Base-by-base conservation (phyloP, 2,888 invertebrate species). In the Himalopsyche japonica region DNA sequence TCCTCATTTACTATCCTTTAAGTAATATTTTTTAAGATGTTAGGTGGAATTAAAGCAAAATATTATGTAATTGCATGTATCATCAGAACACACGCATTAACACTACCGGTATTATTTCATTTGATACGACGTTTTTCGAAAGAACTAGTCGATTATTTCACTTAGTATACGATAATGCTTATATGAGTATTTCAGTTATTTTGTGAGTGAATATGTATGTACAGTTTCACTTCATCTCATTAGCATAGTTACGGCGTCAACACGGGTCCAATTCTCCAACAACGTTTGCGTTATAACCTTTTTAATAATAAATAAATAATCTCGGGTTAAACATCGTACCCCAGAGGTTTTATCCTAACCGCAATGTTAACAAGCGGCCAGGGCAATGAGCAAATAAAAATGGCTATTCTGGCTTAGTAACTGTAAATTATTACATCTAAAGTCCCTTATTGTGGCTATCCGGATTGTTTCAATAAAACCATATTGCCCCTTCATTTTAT, bases 241-340 rank as follows among this genome's bases (percentile, higher is more conserved):
- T 70, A 70, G 70, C 70, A 70, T 70, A 70, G 70, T 70, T 70
- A 70, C 30, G 70, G 70, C 30, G 30, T 70, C 70, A 70, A 70
- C 70, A 27, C 30, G 70, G 70, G 70, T 30, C 70, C 70, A 70
- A 70, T 70, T 70, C 70, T 70, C 70, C 27, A 27, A 30, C 70
- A 70, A 30, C 70, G 70, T 15, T 27, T 70, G 70, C 10, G 70
- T 27, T 8, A 70, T 30, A 27, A 70, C 70, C 70, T 70, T 70
- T 70, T 70, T 70, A 70, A 70, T 70, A 70, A 70, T 70, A 70
- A 70, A 70, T 70, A 70, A 70, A 70, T 70, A 70, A 70, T 70
- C 70, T 70, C 70, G 0, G 70, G 27, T 27, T 27, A 70, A 70
- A 10, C 30, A 70, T 24, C 70, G 70, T 70, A 70, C 70, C 70